A percentile compares a stretch with the other conserved stretches of the same genome.
Evolutionary conservation across 2,888 invertebrate genomes (phyloP).

Genomic region (Dicyrtoma fusca): DNA sequence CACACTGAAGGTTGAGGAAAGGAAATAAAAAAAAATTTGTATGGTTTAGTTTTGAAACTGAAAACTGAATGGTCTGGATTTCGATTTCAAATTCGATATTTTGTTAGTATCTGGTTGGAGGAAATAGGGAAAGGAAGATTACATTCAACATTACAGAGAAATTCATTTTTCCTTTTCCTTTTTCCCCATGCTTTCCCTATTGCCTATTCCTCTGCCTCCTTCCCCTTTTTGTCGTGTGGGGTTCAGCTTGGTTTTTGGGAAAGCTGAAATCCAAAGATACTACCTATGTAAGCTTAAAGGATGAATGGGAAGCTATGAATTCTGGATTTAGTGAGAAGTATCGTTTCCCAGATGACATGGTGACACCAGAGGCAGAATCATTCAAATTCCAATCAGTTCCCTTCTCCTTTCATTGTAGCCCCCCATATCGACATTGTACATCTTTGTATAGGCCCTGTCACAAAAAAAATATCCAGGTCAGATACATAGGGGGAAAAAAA

Average conservation of each 20-base stretch:
- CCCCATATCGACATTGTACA: too few species aligned
- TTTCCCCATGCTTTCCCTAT: neutral
- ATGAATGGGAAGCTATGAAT: slow-evolving; percentile 11
- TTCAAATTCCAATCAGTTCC: slow-evolving; percentile 27
- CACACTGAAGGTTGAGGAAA: too few species aligned
- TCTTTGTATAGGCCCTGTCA: neutral
- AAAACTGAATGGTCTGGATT: too few species aligned
- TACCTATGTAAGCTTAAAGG: neutral
- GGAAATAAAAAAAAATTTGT: too few species aligned
- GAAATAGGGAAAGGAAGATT: too few species aligned
- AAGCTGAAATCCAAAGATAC: neutral
- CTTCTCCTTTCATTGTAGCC: slow-evolving; percentile 1
- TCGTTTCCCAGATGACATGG: slow-evolving; percentile 1
- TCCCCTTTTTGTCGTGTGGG: neutral
- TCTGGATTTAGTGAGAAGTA: slow-evolving; percentile 15
- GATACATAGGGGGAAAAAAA: neutral
- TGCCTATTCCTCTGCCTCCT: neutral
- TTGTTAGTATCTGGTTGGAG: too few species aligned
- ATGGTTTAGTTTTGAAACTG: too few species aligned
- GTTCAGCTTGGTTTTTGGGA: neutral
- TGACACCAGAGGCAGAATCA: neutral
- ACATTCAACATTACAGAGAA: too few species aligned
- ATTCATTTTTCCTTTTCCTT: neutral
- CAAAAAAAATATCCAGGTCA: neutral
- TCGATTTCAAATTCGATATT: too few species aligned